Evolutionary conservation across 2,113 vertebrate genomes (phyloP).

Genomic region (Penelope pileata): DNA sequence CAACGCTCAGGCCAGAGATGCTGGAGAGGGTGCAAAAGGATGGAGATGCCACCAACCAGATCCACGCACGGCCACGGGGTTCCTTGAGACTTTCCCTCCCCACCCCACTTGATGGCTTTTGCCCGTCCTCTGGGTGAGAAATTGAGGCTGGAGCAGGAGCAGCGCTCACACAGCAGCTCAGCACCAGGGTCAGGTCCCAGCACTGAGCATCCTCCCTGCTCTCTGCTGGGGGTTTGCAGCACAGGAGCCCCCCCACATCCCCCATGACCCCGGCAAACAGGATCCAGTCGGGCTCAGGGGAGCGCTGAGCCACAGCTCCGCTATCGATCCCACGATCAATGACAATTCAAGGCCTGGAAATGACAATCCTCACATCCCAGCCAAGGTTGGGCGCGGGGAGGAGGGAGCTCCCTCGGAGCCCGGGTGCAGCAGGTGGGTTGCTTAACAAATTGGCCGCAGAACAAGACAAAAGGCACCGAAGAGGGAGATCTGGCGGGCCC

Average conservation of each 20-base stretch:
- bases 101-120: background rate
- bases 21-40: background rate
- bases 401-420: background rate
- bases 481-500: conserved; percentile 14
- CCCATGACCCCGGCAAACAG: rapidly evolving
- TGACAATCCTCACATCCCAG: background rate
- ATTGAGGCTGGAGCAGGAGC: background rate
- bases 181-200: background rate
- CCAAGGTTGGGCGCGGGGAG: background rate
- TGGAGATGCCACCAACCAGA: background rate
- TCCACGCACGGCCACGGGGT: background rate
- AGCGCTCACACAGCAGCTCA: background rate
- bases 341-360: conserved; percentile 43
- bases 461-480: background rate
- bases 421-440: background rate
- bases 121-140: background rate
- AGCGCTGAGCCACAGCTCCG: background rate
- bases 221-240: background rate
- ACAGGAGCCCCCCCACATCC: background rate
- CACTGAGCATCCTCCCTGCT: rapidly evolving
- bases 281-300: background rate
- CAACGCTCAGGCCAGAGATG: background rate
- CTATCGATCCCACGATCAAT: conserved; percentile 50
- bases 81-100: background rate
- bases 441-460: background rate